A percentile compares a stretch with the other conserved stretches of the same genome.
phyloP scores from a whole-genome alignment of 2,113 vertebrate species.

The Fukomys damarensis region DNA sequence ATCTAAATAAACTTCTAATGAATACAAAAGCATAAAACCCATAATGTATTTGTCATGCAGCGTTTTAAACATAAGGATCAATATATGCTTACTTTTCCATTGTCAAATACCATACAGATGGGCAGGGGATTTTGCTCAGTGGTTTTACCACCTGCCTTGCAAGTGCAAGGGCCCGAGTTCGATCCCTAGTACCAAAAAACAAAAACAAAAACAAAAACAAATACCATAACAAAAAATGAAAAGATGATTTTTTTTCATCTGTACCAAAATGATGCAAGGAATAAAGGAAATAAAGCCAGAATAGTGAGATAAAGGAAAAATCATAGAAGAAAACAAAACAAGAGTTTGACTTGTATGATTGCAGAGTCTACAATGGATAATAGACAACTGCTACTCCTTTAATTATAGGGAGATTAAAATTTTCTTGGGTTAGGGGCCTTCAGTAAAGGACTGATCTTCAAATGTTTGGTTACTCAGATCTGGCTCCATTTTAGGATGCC shows the following conservation, averaged over 20 bases:
- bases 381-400: background rate
- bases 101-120: background rate
- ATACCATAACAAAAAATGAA: too few relatives aligned
- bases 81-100: background rate
- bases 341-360: background rate
- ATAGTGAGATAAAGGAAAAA: background rate
- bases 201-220: background rate
- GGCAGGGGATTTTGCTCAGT: too few relatives aligned
- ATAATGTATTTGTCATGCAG: background rate
- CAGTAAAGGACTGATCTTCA: slow-evolving; percentile 3
- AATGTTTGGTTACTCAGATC: background rate
- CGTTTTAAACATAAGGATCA: background rate
- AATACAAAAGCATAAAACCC: background rate
- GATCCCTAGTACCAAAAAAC: too few relatives aligned
- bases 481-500: background rate
- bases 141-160: too few relatives aligned
- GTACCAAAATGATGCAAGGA: background rate
- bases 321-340: background rate
- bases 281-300: background rate
- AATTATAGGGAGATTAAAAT: background rate
- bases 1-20: background rate
- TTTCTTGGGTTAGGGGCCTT: background rate
- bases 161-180: too few relatives aligned
- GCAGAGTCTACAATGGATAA: background rate
- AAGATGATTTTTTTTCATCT: background rate